Evolutionary conservation across 2,113 vertebrate genomes (phyloP), one percentile per base, ranked within the genome.

Genomic region (Spea bombifrons): DNA sequence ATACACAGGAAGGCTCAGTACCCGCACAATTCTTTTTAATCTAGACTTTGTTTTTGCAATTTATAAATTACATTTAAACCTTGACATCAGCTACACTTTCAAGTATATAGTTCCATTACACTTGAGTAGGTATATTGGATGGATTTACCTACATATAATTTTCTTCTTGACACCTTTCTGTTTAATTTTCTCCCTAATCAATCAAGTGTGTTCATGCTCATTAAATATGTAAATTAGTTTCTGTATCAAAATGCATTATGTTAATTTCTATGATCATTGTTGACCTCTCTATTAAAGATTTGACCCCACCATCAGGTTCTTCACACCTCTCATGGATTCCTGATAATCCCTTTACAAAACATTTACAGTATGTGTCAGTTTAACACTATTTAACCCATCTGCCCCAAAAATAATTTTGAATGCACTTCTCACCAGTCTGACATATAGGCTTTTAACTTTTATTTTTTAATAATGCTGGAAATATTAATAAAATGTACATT

Each of bases 171-270:
- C 52, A 50, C 47, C 46, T 55, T 63, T 73, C 71, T 44, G 30
- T 71, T 71, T 71, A 66, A 71, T 77, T 70, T 10, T 16, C 10
- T n/a, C 68, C 12, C 30, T 63, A 71, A 44, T 70, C 75, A 71
- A 16, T 70, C 75, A 61, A 59, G 53, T 16, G 30, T 4, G 16
- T 9, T 17, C 17, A 44, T 48, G 9, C 66, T 77, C 67, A 77
- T 77, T 71, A 63, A 43, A 71, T 16, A 77, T 77, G 67, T 45
- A 50, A 77, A 77, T 77, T 61, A 10, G 43, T 70, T 71, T 7
- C 75, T 17, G 7, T 64, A 49, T 50, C 46, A 9, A 15, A 53
- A 44, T 43, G 46, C 57, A 53, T 55, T 43, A 8, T 70, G 59
- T 63, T 71, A 44, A 70, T 71, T 71, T 71, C 6, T 52, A 15